Percentiles rank a stretch among this genome's conserved stretches.
Conservation (phyloP, 2,113 vertebrate species). For the Cisticola juncidis region DNA sequence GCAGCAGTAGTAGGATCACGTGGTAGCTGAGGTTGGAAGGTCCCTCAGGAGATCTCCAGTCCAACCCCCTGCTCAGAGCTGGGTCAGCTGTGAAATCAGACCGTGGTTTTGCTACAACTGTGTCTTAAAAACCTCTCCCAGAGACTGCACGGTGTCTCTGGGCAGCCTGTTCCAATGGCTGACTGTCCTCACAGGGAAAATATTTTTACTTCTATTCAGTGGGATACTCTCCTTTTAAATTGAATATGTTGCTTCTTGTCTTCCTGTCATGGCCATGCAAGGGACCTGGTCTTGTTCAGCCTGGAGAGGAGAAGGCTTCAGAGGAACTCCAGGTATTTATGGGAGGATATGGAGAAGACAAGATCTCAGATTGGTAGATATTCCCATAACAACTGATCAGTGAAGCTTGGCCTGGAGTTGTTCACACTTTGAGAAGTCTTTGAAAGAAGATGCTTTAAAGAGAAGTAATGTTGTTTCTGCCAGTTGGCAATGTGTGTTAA, state of each 20-base stretch:
- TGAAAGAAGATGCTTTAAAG: not conserved
- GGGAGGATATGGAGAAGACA: not conserved
- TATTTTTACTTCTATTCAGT: not conserved
- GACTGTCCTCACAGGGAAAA: not conserved
- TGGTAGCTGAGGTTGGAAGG: not conserved
- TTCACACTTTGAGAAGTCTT: not conserved
- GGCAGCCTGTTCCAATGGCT: not conserved
- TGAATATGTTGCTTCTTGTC: not conserved
- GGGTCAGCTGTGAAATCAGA: not conserved
- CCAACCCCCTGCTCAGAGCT: not conserved
- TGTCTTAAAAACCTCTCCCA: not conserved
- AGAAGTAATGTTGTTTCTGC: rapidly evolving
- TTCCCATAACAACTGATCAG: not conserved
- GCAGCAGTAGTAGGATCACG: not conserved
- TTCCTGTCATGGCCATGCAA: not conserved
- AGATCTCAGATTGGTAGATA: not conserved
- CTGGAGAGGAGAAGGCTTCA: not conserved
- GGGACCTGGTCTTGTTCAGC: not conserved
- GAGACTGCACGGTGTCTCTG: not conserved
- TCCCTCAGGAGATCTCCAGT: not conserved
- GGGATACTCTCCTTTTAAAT: not conserved
- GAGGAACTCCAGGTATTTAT: not conserved
- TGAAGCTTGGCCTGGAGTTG: not conserved
- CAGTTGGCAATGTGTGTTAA: not conserved
- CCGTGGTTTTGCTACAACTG: not conserved